Evolutionary conservation across 2,888 invertebrate species (phyloP).

Genomic region (Meloe dianella): DNA sequence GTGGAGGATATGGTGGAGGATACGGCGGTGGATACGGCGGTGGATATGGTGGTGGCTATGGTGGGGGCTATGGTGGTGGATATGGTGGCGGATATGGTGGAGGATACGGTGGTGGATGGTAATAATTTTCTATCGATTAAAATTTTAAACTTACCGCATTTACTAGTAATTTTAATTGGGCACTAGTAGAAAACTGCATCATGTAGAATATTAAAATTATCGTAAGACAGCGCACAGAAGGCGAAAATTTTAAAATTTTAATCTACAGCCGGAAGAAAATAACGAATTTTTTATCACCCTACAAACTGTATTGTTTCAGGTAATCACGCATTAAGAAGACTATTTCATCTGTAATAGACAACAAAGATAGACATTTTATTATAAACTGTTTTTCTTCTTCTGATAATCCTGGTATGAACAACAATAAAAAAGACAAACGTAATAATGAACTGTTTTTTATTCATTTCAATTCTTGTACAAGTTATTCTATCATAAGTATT

Average conservation of each 20-base stretch:
- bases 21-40: constrained; percentile 17
- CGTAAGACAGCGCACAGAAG: not conserved
- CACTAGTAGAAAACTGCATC: not conserved
- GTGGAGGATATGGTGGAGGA: constrained; percentile 20
- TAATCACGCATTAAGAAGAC: not conserved
- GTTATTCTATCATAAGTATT: constrained; percentile 38
- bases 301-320: not conserved
- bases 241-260: not conserved
- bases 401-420: not conserved
- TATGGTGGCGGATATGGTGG: constrained; percentile 17
- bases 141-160: not conserved
- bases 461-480: constrained; percentile 37
- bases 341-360: not conserved
- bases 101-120: constrained; percentile 19
- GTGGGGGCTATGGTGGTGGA: constrained; percentile 18
- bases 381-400: not conserved
- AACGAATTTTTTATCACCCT: too few relatives aligned
- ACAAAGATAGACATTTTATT: not conserved
- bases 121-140: not conserved
- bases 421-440: not conserved
- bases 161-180: not conserved
- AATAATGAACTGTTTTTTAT: constrained; percentile 25
- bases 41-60: constrained; percentile 14
- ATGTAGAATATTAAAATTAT: not conserved
- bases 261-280: too few relatives aligned